These are phyloP conservation scores for Nyctereutes procyonoides DNA, from an alignment of 2,113 vertebrate species.

Conservation along the genomic window DNA sequence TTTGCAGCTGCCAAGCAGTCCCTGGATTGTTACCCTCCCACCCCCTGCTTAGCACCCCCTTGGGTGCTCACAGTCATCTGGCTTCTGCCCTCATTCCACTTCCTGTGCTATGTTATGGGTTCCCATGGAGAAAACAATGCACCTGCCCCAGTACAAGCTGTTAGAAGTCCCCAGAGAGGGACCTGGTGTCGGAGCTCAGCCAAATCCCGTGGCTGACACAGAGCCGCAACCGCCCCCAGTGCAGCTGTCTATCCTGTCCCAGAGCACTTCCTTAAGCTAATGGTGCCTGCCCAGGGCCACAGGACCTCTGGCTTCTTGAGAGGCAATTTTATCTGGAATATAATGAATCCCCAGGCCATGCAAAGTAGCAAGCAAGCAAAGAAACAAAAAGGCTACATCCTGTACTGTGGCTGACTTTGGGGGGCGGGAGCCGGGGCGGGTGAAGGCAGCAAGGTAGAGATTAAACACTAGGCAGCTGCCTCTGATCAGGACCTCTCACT, in stretches of 20 bases:
- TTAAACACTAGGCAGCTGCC: not conserved
- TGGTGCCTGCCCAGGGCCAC: not conserved
- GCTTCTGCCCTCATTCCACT: constrained; percentile 53
- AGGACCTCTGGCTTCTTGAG: not conserved
- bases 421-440: not conserved
- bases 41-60: not conserved
- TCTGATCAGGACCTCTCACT: not conserved
- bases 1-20: not conserved
- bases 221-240: not conserved
- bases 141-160: not conserved
- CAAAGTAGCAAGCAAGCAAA: not conserved
- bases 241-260: not conserved
- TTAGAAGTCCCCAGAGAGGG: not conserved
- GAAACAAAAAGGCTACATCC: not conserved
- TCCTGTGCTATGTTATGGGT: not conserved
- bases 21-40: not conserved
- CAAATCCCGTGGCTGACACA: not conserved
- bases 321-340: constrained; percentile 47
- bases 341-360: constrained; percentile 12
- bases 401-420: not conserved
- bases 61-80: constrained; percentile 17
- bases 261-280: constrained; percentile 25
- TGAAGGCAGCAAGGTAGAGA: not conserved
- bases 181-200: not conserved
- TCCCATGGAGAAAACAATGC: constrained; percentile 32